Evolutionary conservation across 2,113 vertebrate genomes (phyloP).

Genomic region (Anhinga rufa): DNA sequence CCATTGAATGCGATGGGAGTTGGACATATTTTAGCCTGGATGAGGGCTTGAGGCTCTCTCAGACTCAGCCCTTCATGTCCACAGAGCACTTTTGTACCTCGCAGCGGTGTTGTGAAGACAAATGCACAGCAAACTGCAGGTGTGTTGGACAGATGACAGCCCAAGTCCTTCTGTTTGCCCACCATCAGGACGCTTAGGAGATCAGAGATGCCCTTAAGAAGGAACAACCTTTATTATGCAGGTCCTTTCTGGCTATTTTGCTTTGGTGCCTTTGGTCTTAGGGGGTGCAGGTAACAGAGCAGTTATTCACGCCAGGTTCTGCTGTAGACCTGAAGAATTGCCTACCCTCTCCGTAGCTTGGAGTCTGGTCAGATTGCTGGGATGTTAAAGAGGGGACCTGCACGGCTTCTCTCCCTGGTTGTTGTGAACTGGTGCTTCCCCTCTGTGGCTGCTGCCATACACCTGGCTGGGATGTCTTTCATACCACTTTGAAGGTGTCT

Average conservation of each 20-base stretch:
- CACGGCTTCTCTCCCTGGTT: neutral
- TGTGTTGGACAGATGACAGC: neutral
- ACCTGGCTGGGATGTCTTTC: conserved; percentile 20
- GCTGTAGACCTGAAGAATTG: neutral
- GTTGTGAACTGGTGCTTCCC: neutral
- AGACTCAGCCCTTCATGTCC: neutral
- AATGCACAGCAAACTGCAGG: neutral
- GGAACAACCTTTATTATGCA: neutral
- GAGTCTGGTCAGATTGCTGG: neutral
- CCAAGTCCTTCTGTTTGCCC: neutral
- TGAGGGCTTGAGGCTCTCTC: neutral
- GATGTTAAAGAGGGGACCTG: neutral
- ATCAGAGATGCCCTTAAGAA: neutral
- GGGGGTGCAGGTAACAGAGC: neutral
- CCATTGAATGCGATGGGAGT: neutral
- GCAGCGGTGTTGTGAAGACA: neutral
- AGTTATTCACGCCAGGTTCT: neutral
- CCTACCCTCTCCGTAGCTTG: neutral
- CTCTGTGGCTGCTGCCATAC: neutral
- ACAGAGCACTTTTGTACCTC: neutral
- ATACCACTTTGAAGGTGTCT: conserved; percentile 17
- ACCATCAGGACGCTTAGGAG: neutral
- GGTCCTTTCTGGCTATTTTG: neutral
- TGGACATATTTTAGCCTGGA: neutral
- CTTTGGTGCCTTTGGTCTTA: neutral